Conservation (phyloP, 2,113 vertebrate species). For the Tachysurus vachellii region DNA sequence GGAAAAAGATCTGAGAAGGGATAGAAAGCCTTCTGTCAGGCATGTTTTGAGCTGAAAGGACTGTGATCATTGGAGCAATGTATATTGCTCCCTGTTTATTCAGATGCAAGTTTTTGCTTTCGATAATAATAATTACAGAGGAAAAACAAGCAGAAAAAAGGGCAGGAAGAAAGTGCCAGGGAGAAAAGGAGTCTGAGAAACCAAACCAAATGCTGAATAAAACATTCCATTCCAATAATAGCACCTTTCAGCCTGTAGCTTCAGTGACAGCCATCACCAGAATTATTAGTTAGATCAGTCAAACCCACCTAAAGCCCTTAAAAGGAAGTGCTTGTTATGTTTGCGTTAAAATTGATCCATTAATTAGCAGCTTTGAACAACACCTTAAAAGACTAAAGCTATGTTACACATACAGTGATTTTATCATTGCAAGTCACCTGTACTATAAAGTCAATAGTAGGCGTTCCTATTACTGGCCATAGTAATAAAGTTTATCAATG, state of each 20-base stretch:
- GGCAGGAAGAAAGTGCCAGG: not conserved
- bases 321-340: not conserved
- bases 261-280: not conserved
- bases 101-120: not conserved
- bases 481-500: too few species aligned
- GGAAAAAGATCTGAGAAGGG: not conserved
- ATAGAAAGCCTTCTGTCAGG: not conserved
- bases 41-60: not conserved
- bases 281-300: slow-evolving; percentile 12
- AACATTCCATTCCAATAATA: not conserved
- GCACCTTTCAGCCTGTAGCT: not conserved
- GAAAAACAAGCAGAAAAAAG: not conserved
- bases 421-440: too few species aligned
- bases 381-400: not conserved
- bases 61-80: not conserved
- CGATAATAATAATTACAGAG: not conserved
- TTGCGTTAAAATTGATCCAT: not conserved
- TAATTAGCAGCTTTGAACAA: not conserved
- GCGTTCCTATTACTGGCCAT: too few species aligned
- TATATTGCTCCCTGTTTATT: not conserved
- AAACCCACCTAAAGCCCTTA: not conserved
- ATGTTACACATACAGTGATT: too few species aligned
- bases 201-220: not conserved
- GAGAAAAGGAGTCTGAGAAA: not conserved
- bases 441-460: too few species aligned